Evolutionary conservation across 2,797 vertebrate species (phyloP).

Genomic region (Mormyrops boulengeri): DNA sequence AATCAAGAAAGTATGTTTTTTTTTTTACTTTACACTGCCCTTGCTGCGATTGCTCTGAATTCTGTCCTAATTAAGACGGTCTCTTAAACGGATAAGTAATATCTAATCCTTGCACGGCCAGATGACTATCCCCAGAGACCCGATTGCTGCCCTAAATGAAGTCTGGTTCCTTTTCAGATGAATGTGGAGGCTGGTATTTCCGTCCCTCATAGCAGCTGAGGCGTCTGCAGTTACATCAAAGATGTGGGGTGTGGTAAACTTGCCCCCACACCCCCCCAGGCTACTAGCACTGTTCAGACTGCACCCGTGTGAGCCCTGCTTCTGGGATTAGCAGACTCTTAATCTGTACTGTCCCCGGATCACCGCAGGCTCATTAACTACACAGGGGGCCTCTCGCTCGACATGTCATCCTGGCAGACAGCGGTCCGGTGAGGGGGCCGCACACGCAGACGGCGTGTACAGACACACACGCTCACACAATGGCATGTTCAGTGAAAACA

Average conservation of each 20-base stretch:
- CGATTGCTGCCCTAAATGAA: neutral
- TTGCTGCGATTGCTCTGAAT: neutral
- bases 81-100: neutral
- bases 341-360: neutral
- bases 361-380: neutral
- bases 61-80: neutral
- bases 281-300: neutral
- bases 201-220: neutral
- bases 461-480: neutral
- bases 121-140: neutral
- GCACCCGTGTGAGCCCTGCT: neutral
- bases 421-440: neutral
- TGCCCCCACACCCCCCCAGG: neutral
- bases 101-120: neutral
- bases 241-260: neutral
- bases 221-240: neutral
- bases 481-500: neutral
- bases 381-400: neutral
- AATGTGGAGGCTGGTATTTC: neutral
- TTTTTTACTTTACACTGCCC: neutral
- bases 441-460: neutral
- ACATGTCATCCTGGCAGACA: neutral
- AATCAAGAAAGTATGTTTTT: neutral
- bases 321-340: neutral
- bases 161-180: neutral